Conservation (phyloP, 2,888 invertebrate species). For the Dasysyrphus tricinctus region DNA sequence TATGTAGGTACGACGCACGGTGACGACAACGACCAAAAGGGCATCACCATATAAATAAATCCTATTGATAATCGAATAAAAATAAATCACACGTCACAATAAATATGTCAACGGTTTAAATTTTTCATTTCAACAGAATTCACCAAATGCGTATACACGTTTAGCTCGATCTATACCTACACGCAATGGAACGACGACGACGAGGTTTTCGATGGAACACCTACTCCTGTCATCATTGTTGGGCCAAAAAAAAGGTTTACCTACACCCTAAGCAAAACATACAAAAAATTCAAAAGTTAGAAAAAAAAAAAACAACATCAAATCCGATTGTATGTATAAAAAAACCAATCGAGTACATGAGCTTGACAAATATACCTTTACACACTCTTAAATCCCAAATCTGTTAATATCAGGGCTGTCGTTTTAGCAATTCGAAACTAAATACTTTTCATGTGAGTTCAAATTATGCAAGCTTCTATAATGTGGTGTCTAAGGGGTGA, state of each 20-base stretch:
- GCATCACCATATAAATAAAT: slow-evolving; percentile 68
- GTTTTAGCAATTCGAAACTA: not conserved
- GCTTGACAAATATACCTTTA: slow-evolving; percentile 33
- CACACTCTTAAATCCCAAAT: not conserved
- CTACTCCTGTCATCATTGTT: slow-evolving; percentile 25
- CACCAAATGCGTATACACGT: slow-evolving; percentile 34
- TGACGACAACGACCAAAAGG: slow-evolving; percentile 32
- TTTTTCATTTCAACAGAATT: slow-evolving; percentile 57
- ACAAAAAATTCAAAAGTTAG: not conserved
- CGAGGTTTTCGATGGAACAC: slow-evolving; percentile 22
- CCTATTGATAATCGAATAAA: slow-evolving; percentile 65
- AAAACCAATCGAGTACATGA: slow-evolving; percentile 36
- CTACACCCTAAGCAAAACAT: slow-evolving; percentile 5
- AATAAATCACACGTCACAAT: slow-evolving; percentile 70
- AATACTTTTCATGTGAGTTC: not conserved
- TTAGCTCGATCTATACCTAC: not conserved
- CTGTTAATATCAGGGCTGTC: slow-evolving; percentile 3
- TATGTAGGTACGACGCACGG: too few species aligned
- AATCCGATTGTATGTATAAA: slow-evolving; percentile 43
- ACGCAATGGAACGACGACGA: slow-evolving; percentile 15
- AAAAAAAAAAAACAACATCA: not conserved
- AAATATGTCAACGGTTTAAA: slow-evolving; percentile 67
- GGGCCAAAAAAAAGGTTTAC: slow-evolving; percentile 30
- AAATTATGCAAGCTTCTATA: not conserved
- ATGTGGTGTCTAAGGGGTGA: not conserved